phyloP scores from a whole-genome alignment of 1,140 invertebrate genomes.

The Octopus sinensis region DNA sequence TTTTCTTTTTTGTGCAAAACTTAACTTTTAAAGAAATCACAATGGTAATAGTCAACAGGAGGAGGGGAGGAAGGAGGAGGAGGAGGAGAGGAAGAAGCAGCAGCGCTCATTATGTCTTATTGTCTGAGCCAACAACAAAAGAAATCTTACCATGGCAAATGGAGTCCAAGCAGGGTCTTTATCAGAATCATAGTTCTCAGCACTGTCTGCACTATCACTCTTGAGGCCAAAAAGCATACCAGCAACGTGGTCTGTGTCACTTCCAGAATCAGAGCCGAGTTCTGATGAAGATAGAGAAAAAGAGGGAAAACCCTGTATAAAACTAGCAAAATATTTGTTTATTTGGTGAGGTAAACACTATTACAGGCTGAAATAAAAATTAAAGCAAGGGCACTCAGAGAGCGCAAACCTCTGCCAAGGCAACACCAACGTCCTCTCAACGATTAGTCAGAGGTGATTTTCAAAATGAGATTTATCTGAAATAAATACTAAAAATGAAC shows the following conservation, averaged over 20 bases:
- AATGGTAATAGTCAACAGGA: neutral
- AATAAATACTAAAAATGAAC: too few species aligned
- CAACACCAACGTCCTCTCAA: too few species aligned
- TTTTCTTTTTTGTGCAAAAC: too few species aligned
- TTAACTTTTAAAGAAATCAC: neutral
- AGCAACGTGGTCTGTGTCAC: neutral
- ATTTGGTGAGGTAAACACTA: too few species aligned
- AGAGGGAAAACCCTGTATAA: neutral
- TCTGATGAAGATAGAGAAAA: neutral
- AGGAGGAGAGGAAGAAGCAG: neutral
- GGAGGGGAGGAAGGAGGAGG: neutral
- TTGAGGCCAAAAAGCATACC: constrained; percentile 3
- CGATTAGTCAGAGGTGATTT: too few species aligned
- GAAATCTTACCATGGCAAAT: constrained; percentile 37
- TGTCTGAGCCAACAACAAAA: too few species aligned
- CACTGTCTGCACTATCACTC: constrained; percentile 14
- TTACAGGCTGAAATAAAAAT: too few species aligned
- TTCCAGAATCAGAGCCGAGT: constrained; percentile 8
- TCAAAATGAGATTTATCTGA: too few species aligned
- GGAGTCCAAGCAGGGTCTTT: constrained; percentile 53
- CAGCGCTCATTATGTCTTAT: neutral
- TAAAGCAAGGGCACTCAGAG: too few species aligned
- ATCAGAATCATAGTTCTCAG: constrained; percentile 50
- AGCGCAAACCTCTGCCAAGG: too few species aligned
- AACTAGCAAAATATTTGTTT: too few species aligned